Conservation (phyloP, 1,140 invertebrate genomes). For the Pomacea maculata region DNA sequence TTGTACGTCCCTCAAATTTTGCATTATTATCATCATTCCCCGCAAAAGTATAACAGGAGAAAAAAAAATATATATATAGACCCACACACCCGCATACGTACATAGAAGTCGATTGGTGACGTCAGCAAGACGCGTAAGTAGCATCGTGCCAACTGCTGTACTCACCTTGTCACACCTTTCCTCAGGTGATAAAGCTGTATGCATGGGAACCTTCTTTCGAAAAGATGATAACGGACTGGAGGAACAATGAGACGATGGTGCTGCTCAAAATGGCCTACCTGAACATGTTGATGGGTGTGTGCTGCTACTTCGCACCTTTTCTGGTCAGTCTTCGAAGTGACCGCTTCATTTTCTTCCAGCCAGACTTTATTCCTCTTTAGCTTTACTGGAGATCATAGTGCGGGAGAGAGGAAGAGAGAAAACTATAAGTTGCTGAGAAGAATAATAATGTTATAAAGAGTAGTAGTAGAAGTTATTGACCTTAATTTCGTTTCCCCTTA, state of each 20-base stretch:
- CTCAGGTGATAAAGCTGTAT: conserved; percentile 52
- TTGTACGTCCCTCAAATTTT: too few species aligned
- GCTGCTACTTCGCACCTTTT: conserved; percentile 94
- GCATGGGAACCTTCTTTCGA: conserved; percentile 63
- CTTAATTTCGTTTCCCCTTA: not conserved
- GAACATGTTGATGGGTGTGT: conserved; percentile 80
- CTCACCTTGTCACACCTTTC: too few species aligned
- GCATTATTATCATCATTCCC: too few species aligned
- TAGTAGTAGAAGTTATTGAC: too few species aligned
- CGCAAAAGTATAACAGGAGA: too few species aligned
- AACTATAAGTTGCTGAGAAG: too few species aligned
- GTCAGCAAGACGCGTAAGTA: too few species aligned
- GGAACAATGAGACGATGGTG: conserved; percentile 63
- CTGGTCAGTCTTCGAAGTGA: conserved; percentile 64
- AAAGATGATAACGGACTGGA: conserved; percentile 53
- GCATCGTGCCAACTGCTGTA: too few species aligned
- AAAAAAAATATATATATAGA: too few species aligned
- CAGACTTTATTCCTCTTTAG: not conserved
- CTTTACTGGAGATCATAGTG: not conserved
- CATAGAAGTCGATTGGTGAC: too few species aligned
- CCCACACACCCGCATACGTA: too few species aligned
- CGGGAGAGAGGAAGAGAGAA: not conserved
- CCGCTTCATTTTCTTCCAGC: not conserved
- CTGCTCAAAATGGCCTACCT: conserved; percentile 64
- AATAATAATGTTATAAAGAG: too few species aligned